A percentile compares a stretch with the other conserved stretches of the same genome.
phyloP scores from a whole-genome alignment of 1,140 invertebrate genomes.

The Trachelipus rathkii region DNA sequence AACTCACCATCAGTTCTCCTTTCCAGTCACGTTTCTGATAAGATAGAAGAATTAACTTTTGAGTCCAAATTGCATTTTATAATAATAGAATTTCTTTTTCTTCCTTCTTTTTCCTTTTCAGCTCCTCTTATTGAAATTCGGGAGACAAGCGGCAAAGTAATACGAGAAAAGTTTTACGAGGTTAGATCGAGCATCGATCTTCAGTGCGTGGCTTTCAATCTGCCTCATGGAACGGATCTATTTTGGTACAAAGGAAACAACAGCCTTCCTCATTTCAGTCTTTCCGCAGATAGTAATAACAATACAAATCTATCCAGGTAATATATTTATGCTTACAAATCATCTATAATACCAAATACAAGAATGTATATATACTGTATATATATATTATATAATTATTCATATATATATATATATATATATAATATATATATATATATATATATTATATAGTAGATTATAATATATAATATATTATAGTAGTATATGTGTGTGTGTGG shows the following conservation, averaged over 20 bases:
- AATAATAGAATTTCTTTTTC: too few species aligned
- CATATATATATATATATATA: too few species aligned
- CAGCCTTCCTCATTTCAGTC: not conserved
- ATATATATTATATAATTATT: too few species aligned
- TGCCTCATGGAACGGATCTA: slow-evolving; percentile 53
- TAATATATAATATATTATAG: too few species aligned
- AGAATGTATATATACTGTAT: not conserved
- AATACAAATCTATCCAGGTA: not conserved
- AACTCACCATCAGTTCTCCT: too few species aligned
- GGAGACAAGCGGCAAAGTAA: slow-evolving; percentile 68
- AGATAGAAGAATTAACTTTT: too few species aligned
- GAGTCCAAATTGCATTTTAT: too few species aligned
- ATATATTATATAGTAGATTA: too few species aligned
- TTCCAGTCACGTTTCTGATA: too few species aligned
- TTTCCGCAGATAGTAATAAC: not conserved
- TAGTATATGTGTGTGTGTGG: too few species aligned
- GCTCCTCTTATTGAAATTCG: slow-evolving; percentile 76
- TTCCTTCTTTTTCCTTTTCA: slow-evolving; percentile 49
- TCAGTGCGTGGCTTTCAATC: slow-evolving; percentile 73
- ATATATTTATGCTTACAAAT: not conserved
- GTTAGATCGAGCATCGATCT: slow-evolving; percentile 78
- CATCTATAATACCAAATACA: not conserved
- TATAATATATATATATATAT: too few species aligned
- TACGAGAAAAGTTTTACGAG: slow-evolving; percentile 78
- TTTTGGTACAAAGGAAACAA: slow-evolving; percentile 37